Evolutionary conservation across 2,888 invertebrate genomes (phyloP), one percentile per base, ranked within the genome.

Genomic region (Linnaemya tessellans): DNA sequence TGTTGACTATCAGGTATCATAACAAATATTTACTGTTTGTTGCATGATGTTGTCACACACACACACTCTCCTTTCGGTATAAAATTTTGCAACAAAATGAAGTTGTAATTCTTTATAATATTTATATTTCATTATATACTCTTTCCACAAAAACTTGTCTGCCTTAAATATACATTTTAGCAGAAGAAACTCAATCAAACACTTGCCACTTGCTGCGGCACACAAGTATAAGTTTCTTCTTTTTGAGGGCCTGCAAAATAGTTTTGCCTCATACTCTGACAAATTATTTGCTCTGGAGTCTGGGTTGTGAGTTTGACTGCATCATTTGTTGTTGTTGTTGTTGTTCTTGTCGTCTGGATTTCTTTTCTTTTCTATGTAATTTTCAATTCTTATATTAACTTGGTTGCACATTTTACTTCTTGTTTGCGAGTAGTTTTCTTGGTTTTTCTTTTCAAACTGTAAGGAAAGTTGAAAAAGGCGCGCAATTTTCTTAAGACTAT

Each of bases 401-500:
- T 79, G 65, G 64, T 68, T 79, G 62, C 65, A 73, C 62, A 78
- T 73, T 79, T 62, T 58, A n/a, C n/a, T n/a, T n/a, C n/a, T n/a
- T n/a, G n/a, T n/a, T n/a, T n/a, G n/a, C n/a, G n/a, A n/a, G n/a
- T n/a, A n/a, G n/a, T n/a, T n/a, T 30, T 30, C 58, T 51, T 65
- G 35, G 5, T 62, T 38, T 51, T 18, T 1, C 13, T 49, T 25
- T 22, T 43, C 38, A 41, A 49, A 22, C 30, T 56, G 11, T 7
- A 62, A 71, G 15, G 13, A 71, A 82, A 43, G 13, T 13, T 35
- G 13, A 46, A 65, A 85, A 75, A 43, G 38, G 82, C 82, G 85
- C 82, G 81, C 82, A 85, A 80, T 65, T 81, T 81, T 82, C 82
- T 78, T 74, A 74, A 77, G 65, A 54, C n/a, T 62, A 64, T 81